These are phyloP conservation scores for Stigmatopora nigra DNA, from an alignment of 2,113 vertebrate genomes.

Conservation along the genomic window DNA sequence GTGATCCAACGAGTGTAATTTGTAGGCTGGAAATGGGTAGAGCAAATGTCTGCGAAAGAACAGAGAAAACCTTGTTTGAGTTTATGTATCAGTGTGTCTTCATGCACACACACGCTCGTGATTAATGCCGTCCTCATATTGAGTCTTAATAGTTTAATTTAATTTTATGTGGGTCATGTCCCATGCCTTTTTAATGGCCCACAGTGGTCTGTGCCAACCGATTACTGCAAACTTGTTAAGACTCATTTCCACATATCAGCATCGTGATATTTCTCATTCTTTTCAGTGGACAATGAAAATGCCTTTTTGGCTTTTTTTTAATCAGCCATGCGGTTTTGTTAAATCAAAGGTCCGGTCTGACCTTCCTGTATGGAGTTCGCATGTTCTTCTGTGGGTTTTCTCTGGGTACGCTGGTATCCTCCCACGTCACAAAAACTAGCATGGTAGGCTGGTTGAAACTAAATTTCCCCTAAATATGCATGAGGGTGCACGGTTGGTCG, in stretches of 20 bases:
- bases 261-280: slow-evolving; percentile 2
- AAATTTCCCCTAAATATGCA: no score
- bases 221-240: slow-evolving; percentile 9
- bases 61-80: slow-evolving; percentile 8
- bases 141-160: slow-evolving; percentile 15
- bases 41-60: slow-evolving; percentile 15
- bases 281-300: background rate
- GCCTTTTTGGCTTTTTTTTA: background rate
- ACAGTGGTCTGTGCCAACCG: slow-evolving; percentile 3
- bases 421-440: no score
- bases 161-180: slow-evolving; percentile 29
- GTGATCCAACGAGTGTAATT: slow-evolving; percentile 26
- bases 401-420: no score
- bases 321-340: background rate
- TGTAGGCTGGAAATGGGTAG: slow-evolving; percentile 26
- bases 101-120: slow-evolving; percentile 7
- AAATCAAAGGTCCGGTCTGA: no score
- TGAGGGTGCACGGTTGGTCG: no score
- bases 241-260: slow-evolving; percentile 12
- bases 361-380: no score
- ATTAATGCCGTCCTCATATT: slow-evolving; percentile 20
- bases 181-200: slow-evolving; percentile 17
- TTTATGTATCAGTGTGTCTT: slow-evolving; percentile 4
- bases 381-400: no score
- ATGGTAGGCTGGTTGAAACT: no score